Conservation (phyloP, 1,140 invertebrate species). For the Melipona quadrifasciata region DNA sequence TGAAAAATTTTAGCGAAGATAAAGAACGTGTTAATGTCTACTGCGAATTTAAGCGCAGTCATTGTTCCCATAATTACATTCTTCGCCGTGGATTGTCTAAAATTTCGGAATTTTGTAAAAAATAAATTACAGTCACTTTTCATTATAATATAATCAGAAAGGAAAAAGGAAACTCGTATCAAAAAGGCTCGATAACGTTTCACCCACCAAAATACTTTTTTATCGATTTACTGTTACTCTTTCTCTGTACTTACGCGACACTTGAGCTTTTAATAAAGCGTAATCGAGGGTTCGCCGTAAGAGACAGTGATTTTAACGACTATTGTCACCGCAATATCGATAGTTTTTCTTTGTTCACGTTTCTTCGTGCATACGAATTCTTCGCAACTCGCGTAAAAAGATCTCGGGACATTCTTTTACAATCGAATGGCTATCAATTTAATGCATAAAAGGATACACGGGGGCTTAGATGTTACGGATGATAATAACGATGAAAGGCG, state of each 20-base stretch:
- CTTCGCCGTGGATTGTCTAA: too few species aligned
- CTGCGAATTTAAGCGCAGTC: not conserved
- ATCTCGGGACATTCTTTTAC: not conserved
- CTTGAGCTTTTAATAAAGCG: conserved; percentile 5
- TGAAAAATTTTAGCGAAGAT: not conserved
- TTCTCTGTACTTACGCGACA: not conserved
- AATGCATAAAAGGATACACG: not conserved
- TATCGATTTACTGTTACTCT: conserved; percentile 18
- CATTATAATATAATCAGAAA: not conserved
- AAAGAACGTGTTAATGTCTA: too few species aligned
- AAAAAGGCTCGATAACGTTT: not conserved
- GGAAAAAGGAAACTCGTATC: not conserved
- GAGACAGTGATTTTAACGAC: conserved; percentile 12
- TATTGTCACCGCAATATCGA: not conserved
- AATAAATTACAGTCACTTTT: conserved; percentile 9
- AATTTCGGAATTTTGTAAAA: not conserved
- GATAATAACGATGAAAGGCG: too few species aligned
- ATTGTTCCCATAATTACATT: not conserved
- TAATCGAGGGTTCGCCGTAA: not conserved
- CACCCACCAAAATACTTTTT: not conserved
- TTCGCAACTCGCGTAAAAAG: too few species aligned
- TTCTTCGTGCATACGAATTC: not conserved
- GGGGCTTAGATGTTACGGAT: not conserved
- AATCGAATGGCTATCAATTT: not conserved
- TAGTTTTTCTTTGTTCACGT: not conserved